phyloP scores from a whole-genome alignment of 1,140 invertebrate genomes.

The Drosophila mauritiana region DNA sequence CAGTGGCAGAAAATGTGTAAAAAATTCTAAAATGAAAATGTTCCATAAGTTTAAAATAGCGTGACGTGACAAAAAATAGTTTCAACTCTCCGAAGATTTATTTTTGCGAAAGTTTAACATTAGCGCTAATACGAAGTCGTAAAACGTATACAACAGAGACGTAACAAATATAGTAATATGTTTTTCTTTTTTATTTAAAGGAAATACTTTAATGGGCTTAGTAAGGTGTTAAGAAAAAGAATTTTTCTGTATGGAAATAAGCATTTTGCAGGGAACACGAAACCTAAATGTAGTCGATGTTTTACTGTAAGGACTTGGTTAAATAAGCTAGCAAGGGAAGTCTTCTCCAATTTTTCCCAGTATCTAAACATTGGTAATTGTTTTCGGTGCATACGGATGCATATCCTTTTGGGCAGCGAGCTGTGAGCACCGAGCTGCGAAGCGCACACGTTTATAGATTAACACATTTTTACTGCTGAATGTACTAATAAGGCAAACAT shows the following conservation, averaged over 20 bases:
- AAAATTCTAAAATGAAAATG: background rate
- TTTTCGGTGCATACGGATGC: conserved; percentile 17
- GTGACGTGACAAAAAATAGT: background rate
- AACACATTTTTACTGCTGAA: conserved; percentile 83
- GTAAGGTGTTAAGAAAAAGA: background rate
- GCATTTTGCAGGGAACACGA: too few relatives aligned
- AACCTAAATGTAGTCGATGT: too few relatives aligned
- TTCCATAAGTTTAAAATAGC: background rate
- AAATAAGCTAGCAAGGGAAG: background rate
- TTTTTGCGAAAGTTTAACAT: background rate
- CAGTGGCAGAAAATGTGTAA: conserved; percentile 5
- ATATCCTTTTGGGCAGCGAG: conserved; percentile 28
- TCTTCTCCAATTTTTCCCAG: background rate
- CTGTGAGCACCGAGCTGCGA: conserved; percentile 27
- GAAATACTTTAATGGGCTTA: background rate
- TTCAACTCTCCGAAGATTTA: background rate
- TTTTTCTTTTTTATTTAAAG: background rate
- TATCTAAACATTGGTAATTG: background rate
- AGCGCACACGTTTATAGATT: conserved; percentile 79
- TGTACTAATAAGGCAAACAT: conserved; percentile 83
- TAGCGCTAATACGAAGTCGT: background rate
- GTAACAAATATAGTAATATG: too few relatives aligned
- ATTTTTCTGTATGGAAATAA: too few relatives aligned
- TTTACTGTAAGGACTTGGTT: too few relatives aligned
- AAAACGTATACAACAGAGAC: too few relatives aligned